Evolutionary conservation across 2,888 invertebrate species (phyloP), one percentile per base, ranked within the genome.

Genomic region (Xylota sylvarum): DNA sequence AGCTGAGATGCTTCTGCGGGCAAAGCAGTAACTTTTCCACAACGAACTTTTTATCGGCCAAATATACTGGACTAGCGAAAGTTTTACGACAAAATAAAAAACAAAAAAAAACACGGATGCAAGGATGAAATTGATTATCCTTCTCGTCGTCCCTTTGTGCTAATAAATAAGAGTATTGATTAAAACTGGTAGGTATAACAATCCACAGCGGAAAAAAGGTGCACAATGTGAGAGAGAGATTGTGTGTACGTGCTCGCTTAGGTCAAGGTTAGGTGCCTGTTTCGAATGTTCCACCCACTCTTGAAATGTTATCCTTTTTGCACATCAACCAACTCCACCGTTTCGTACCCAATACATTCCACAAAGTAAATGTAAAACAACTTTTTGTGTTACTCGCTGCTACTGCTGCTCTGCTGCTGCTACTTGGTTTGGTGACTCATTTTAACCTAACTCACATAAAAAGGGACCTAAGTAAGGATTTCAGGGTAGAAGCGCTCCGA

Each of bases 151-250:
- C 30, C 76, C 62, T 64, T 62, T 43, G 73, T 56, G 48, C 58
- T 58, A 67, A 67, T 76, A 67, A 67, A 67, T 67, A 58, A 50
- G 37, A 19, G n/a, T 58, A 67, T 58, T 50, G 67, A 77, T 69
- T 77, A 50, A 60, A 69, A 35, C 40, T 56, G 32, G 35, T 30
- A 58, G 37, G 17, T n/a, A n/a, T 6, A 27, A n/a, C 17, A 56
- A 50, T 50, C n/a, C 19, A 3, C 4, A 64, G 10, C 23, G n/a
- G 10, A 23, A 30, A 55, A 40, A 62, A 46, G 17, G 23, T 32
- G 14, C 32, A 7, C 17, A 4, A 7, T 23, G 2, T 3, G 23
- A 23, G 2, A 23, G 23, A 46, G 19, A 37, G 46, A 58, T 4
- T 46, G 10, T 58, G 23, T 35, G 67, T 19, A 67, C 35, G 19